A percentile compares a stretch with the other conserved stretches of the same genome.
Conservation (phyloP, 2,888 invertebrate genomes). For the Perithous albicinctus region DNA sequence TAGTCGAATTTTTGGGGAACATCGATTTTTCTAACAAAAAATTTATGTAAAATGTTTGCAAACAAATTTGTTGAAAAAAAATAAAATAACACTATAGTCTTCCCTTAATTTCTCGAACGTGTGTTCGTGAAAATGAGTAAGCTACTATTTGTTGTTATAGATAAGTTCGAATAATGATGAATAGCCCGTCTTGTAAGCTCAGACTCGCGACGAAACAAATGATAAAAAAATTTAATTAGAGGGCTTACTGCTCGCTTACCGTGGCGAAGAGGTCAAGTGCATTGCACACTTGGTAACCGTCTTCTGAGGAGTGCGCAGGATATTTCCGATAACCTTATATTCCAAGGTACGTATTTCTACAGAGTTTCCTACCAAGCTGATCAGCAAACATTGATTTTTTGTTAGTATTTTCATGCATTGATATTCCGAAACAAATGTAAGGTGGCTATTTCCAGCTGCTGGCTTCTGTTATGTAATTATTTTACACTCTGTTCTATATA, state of each 20-base stretch:
- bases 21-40: no score
- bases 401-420: conserved; percentile 46
- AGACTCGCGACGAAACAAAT: conserved; percentile 32
- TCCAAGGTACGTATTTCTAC: conserved; percentile 83
- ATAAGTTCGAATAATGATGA: conserved; percentile 9
- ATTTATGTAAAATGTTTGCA: no score
- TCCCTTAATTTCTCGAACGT: background rate
- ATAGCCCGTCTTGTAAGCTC: conserved; percentile 51
- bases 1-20: no score
- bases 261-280: conserved; percentile 65
- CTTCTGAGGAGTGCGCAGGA: conserved; percentile 72
- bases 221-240: conserved; percentile 57
- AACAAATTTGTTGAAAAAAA: no score
- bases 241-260: conserved; percentile 68
- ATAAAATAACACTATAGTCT: no score
- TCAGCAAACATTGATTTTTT: conserved; percentile 72
- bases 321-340: conserved; percentile 84
- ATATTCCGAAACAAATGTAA: background rate
- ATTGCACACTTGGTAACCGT: conserved; percentile 67
- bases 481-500: background rate
- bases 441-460: background rate
- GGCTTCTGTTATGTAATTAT: conserved; percentile 4
- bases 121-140: background rate
- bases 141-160: background rate
- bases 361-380: conserved; percentile 83